Evolutionary conservation across 2,797 vertebrate species (phyloP).

Genomic region (Semaprochilodus insignis): DNA sequence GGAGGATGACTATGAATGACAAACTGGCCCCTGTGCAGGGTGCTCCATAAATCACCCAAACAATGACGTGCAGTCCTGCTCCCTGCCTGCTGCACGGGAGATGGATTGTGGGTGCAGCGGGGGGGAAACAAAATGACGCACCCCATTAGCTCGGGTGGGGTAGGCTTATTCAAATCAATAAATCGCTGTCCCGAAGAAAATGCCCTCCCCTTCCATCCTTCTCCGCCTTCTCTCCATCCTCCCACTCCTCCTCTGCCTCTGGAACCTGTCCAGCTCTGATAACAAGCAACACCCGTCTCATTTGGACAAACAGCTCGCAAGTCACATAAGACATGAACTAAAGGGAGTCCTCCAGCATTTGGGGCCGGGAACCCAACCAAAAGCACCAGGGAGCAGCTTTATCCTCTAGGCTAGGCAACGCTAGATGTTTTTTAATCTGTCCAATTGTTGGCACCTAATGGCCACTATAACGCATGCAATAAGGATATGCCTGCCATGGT

Average conservation of each 20-base stretch:
- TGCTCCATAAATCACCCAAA: conserved; percentile 85
- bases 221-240: background rate
- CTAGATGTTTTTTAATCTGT: background rate
- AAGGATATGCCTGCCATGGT: background rate
- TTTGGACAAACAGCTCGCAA: conserved; percentile 31
- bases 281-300: conserved; percentile 46
- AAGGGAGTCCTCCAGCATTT: conserved; percentile 26
- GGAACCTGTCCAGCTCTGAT: conserved; percentile 25
- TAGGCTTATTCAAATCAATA: conserved; percentile 79
- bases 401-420: background rate
- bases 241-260: conserved; percentile 29
- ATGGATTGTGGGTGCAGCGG: conserved; percentile 77
- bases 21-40: conserved; percentile 78
- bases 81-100: conserved; percentile 80
- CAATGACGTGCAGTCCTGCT: conserved; percentile 66
- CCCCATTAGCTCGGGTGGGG: conserved; percentile 70
- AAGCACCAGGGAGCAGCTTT: background rate
- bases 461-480: background rate
- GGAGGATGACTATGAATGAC: conserved; percentile 73
- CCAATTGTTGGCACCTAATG: background rate
- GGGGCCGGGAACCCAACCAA: background rate
- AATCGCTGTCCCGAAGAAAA: conserved; percentile 55
- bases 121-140: conserved; percentile 74
- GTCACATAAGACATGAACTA: conserved; percentile 40
- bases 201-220: conserved; percentile 55